phyloP scores from a whole-genome alignment of 2,113 vertebrate species.

The Hypomesus transpacificus region DNA sequence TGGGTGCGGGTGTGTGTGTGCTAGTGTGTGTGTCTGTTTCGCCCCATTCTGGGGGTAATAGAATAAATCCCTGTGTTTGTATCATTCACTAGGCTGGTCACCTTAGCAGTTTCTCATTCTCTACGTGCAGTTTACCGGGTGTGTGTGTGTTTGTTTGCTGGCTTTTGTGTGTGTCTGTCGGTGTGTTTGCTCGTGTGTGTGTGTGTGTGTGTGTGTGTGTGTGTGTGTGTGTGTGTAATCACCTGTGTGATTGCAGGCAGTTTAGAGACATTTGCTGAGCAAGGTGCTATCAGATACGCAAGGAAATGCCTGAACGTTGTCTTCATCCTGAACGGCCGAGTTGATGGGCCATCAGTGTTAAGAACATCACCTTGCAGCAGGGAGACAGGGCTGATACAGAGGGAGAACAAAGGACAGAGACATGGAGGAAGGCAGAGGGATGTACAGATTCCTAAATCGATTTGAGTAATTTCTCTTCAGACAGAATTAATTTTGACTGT shows the following conservation, averaged over 20 bases:
- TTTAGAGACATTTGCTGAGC: conserved; percentile 4
- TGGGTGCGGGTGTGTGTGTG: background rate
- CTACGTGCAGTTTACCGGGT: conserved; percentile 35
- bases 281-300: conserved; percentile 30
- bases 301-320: background rate
- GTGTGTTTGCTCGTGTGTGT: too few relatives aligned
- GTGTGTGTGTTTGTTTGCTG: background rate
- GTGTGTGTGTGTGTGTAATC: too few relatives aligned
- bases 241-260: conserved; percentile 30
- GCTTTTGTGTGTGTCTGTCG: too few relatives aligned
- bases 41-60: background rate
- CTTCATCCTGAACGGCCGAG: too few relatives aligned
- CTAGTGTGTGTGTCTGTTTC: background rate
- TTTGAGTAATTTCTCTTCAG: conserved; percentile 35
- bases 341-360: too few relatives aligned
- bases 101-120: conserved; percentile 46
- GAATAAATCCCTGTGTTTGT: conserved; percentile 24
- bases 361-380: too few relatives aligned
- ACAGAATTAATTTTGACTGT: conserved; percentile 43
- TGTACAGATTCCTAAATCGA: conserved; percentile 20
- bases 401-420: too few relatives aligned
- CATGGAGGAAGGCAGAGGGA: too few relatives aligned
- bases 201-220: conserved; percentile 3
- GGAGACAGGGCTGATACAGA: too few relatives aligned
- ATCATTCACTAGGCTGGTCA: conserved; percentile 38